Evolutionary conservation across 2,797 vertebrate genomes (phyloP).

Genomic region (Parauchenoglanis ngamensis): DNA sequence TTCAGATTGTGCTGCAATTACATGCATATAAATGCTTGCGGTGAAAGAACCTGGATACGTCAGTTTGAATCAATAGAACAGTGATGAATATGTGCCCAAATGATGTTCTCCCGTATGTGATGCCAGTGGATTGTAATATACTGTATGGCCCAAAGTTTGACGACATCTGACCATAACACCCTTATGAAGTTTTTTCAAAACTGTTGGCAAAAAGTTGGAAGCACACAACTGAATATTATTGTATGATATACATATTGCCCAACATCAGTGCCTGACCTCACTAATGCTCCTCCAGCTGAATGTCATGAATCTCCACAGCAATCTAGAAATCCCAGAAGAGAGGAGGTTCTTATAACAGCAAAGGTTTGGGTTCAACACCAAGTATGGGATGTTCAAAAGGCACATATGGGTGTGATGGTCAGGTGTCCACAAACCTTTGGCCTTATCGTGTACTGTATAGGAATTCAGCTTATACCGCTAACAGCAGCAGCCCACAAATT

Average conservation of each 20-base stretch:
- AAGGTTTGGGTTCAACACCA: background rate
- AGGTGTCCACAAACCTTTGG: background rate
- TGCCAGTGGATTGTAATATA: background rate
- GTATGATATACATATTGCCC: background rate
- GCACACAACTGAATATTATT: background rate
- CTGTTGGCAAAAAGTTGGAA: background rate
- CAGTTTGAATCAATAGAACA: background rate
- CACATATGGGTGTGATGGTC: too few species aligned
- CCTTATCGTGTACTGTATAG: background rate
- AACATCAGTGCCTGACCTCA: background rate
- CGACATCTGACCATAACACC: background rate
- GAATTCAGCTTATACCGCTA: background rate
- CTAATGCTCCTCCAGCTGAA: background rate
- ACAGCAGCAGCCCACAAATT: background rate
- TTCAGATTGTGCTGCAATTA: background rate
- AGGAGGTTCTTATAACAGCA: background rate
- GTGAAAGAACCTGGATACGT: background rate
- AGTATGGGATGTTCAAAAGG: background rate
- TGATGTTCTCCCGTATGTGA: background rate
- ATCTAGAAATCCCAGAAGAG: background rate
- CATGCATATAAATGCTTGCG: background rate
- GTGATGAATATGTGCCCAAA: background rate
- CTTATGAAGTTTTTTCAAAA: background rate
- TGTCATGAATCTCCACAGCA: too few species aligned
- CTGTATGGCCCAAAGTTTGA: background rate